Evolutionary conservation across 2,113 vertebrate species (phyloP), one percentile per base, ranked within the genome.

Genomic region (Nannospalax galili): DNA sequence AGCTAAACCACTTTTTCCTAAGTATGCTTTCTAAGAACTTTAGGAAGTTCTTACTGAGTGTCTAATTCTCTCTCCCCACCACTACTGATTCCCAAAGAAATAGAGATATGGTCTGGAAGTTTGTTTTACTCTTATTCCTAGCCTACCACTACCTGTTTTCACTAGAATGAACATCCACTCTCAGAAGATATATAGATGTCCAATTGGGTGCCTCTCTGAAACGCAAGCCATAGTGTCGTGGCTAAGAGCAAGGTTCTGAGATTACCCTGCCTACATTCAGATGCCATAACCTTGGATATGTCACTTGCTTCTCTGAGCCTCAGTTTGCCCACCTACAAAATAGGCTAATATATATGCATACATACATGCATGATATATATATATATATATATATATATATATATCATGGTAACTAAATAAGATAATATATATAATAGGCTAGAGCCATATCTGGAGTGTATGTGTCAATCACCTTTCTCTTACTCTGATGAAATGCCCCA

Each of bases 11-110:
- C n/a, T 56, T 72, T 80, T 73, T 84, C 45, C 75, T 75, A 93
- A 84, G 62, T 91, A 35, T 62, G 3, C 32, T 94, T 94, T 77
- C 16, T n/a, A n/a, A n/a, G n/a, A n/a, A n/a, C n/a, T 72, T 88
- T 90, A 30, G 89, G n/a, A 45, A 28, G 24, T 84, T 78, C 35
- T n/a, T 72, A 92, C 26, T 28, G 37, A 74, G 56, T 48, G n/a
- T 24, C 24, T 94, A 48, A 22, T 92, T 96, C 81, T 84, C 60
- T 92, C 37, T 95, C 62, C 26, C 30, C 12, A 52, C 14, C 40
- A 17, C 79, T 37, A n/a, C 20, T 58, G 75, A 52, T 16, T 12
- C 35, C 42, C 32, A 72, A 88, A 87, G 7, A 96, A 90, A 32
- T 24, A 88, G 92, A 87, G 8, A 24, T 72, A 35, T 28, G 15